These are phyloP conservation scores for Catharus minimus DNA, from an alignment of 2,113 vertebrate genomes.

Conservation along the genomic window DNA sequence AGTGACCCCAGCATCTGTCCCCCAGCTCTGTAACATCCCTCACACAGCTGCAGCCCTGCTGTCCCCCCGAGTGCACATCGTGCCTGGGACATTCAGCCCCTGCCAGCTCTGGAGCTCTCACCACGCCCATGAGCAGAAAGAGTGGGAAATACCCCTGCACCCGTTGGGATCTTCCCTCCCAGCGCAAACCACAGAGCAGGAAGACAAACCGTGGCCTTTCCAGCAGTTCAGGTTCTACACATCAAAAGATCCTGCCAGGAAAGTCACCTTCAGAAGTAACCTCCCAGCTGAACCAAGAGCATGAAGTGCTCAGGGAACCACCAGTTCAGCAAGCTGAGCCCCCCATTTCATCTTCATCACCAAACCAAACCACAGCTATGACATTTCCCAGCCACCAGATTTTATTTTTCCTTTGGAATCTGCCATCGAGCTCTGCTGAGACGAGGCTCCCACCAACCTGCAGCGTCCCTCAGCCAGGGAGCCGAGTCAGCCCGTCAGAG, in stretches of 20 bases:
- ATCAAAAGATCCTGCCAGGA: neutral
- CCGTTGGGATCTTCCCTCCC: fast-evolving
- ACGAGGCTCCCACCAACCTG: conserved; percentile 42
- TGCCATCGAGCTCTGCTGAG: conserved; percentile 43
- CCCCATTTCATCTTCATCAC: conserved; percentile 15
- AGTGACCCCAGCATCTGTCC: neutral
- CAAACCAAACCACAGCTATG: conserved; percentile 26
- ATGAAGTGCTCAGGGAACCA: neutral
- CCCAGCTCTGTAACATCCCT: fast-evolving
- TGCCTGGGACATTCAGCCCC: neutral
- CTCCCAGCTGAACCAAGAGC: neutral
- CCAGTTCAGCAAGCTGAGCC: neutral
- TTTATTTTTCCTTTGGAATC: conserved; percentile 46
- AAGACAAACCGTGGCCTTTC: neutral
- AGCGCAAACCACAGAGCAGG: neutral
- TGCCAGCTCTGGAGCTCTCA: neutral
- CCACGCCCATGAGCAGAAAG: fast-evolving
- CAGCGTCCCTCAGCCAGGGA: conserved; percentile 34
- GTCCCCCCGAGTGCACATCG: neutral
- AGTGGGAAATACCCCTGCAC: fast-evolving
- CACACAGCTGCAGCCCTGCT: neutral
- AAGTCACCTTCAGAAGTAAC: conserved; percentile 46
- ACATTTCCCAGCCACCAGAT: conserved; percentile 53
- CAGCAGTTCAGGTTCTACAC: neutral
- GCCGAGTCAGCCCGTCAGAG: conserved; percentile 28